Evolutionary conservation across 1,140 invertebrate species (phyloP).

Genomic region (Lepidurus apus): DNA sequence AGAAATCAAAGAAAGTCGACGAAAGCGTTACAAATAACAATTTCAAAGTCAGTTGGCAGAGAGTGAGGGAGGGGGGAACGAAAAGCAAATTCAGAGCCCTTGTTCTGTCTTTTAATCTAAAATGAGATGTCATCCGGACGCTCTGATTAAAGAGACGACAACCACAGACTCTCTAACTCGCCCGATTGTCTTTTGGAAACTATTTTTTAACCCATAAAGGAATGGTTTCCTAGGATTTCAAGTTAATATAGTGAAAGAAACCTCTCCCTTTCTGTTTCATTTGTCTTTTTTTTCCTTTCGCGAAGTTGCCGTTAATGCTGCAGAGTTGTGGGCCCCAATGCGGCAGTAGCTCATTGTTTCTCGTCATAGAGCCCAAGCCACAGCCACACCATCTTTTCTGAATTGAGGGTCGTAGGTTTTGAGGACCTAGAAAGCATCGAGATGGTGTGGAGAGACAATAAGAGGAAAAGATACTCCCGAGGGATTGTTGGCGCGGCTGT

Average conservation of each 20-base stretch:
- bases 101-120: constrained; percentile 10
- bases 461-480: not conserved
- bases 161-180: not conserved
- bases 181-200: not conserved
- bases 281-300: not conserved
- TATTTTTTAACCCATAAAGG: not conserved
- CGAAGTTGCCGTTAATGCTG: not conserved
- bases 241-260: not conserved
- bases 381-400: constrained; percentile 2
- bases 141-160: not conserved
- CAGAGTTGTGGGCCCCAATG: constrained; percentile 8
- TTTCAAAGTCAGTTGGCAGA: too few species aligned
- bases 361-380: constrained; percentile 17
- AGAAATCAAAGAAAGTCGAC: too few species aligned
- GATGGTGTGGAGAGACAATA: constrained; percentile 13
- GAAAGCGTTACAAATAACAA: too few species aligned
- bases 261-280: not conserved
- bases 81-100: not conserved
- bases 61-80: too few species aligned
- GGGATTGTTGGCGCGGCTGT: not conserved
- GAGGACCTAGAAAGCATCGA: not conserved
- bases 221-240: not conserved
- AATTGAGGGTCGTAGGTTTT: not conserved
- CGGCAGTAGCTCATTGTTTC: constrained; percentile 18
- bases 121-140: constrained; percentile 6